These are phyloP conservation scores for Dreissena polymorpha DNA, from an alignment of 1,140 invertebrate genomes.

Conservation along the genomic window DNA sequence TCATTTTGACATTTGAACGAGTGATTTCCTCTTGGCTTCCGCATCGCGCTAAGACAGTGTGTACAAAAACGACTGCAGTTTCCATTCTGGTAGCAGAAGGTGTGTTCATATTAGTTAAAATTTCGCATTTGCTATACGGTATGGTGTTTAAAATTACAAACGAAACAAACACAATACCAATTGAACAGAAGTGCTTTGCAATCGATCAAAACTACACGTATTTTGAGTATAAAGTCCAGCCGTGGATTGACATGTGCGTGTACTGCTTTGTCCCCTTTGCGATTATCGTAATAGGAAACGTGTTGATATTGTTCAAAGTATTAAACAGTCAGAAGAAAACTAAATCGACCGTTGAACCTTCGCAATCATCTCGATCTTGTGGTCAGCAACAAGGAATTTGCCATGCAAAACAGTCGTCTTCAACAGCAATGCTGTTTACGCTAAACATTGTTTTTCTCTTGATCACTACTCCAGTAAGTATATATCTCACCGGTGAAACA, in stretches of 20 bases:
- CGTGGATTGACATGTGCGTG: slow-evolving; percentile 49
- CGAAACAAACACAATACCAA: neutral
- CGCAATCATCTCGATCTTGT: neutral
- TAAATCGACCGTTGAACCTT: neutral
- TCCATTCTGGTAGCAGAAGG: slow-evolving; percentile 46
- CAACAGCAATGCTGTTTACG: slow-evolving; percentile 60
- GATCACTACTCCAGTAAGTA: slow-evolving; percentile 59
- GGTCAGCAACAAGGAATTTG: neutral
- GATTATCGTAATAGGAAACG: slow-evolving; percentile 42
- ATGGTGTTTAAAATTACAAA: neutral
- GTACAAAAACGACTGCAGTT: slow-evolving; percentile 45
- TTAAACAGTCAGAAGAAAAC: slow-evolving; percentile 37
- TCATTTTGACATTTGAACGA: slow-evolving; percentile 67
- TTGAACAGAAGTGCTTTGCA: slow-evolving; percentile 6
- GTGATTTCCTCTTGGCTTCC: slow-evolving; percentile 66
- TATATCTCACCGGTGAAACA: slow-evolving; percentile 56
- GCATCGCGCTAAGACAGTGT: slow-evolving; percentile 55
- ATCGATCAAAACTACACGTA: slow-evolving; percentile 10
- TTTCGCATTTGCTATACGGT: slow-evolving; percentile 63
- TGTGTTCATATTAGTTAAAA: slow-evolving; percentile 50
- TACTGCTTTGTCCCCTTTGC: slow-evolving; percentile 36
- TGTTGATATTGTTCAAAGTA: slow-evolving; percentile 36
- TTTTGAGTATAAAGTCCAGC: slow-evolving; percentile 39
- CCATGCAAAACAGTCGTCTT: slow-evolving; percentile 51
- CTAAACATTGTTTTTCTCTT: slow-evolving; percentile 64